Percentiles rank a stretch among this genome's conserved stretches.
Conservation (phyloP, 2,888 invertebrate genomes). For the Icerya purchasi region DNA sequence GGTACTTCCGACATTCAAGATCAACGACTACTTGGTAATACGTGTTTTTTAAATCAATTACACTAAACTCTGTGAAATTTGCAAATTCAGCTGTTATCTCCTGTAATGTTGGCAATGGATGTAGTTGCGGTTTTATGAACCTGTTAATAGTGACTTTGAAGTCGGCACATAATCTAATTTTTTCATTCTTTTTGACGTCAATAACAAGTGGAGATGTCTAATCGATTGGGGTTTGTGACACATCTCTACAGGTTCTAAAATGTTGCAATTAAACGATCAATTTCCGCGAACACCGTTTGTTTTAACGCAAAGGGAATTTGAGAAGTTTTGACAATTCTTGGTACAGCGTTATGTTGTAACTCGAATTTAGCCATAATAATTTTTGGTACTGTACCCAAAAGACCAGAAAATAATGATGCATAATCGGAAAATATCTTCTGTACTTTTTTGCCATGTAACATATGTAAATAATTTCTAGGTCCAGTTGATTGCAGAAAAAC, state of each 20-base stretch:
- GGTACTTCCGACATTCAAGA: background rate
- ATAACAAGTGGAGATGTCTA: constrained; percentile 19
- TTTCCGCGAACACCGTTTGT: constrained; percentile 16
- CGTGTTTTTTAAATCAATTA: no score
- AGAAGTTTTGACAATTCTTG: constrained; percentile 10
- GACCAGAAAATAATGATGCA: background rate
- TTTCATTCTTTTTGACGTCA: constrained; percentile 17
- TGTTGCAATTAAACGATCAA: constrained; percentile 15
- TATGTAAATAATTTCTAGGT: no score
- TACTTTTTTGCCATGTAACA: background rate
- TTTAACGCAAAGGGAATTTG: constrained; percentile 15
- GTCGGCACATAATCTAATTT: constrained; percentile 17
- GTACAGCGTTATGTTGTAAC: constrained; percentile 3
- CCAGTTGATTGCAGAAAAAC: no score
- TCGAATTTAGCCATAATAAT: constrained; percentile 4
- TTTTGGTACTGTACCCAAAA: background rate
- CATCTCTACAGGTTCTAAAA: constrained; percentile 18
- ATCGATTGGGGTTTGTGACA: constrained; percentile 16
- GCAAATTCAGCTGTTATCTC: no score
- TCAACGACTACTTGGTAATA: no score
- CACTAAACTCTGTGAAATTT: no score
- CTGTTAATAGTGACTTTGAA: constrained; percentile 1
- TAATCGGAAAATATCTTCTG: background rate
- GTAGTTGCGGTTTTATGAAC: background rate
- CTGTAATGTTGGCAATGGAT: constrained; percentile 1